Evolutionary conservation across 2,113 vertebrate genomes (phyloP).

Genomic region (Oreotrochilus melanogaster): DNA sequence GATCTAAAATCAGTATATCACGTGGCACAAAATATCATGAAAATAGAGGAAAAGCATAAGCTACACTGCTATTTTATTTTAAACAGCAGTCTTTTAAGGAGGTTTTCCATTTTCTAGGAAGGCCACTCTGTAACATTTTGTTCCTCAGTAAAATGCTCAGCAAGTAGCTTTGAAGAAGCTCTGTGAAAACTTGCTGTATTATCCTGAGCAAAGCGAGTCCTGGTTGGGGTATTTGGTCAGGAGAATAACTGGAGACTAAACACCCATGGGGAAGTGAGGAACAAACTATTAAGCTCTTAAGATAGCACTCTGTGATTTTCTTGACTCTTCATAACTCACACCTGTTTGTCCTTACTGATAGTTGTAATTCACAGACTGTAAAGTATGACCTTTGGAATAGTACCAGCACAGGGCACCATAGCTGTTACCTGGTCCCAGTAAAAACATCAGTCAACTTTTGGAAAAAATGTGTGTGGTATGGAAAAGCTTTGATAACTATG

Average conservation of each 20-base stretch:
- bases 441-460: neutral
- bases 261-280: neutral
- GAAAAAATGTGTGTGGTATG: neutral
- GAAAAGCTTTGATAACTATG: neutral
- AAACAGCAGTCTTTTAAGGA: neutral
- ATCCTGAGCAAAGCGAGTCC: neutral
- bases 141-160: neutral
- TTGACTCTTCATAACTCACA: neutral
- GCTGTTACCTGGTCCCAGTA: neutral
- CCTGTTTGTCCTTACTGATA: neutral
- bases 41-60: slow-evolving; percentile 9
- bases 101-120: neutral
- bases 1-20: neutral
- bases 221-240: neutral
- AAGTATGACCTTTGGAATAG: neutral
- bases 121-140: neutral
- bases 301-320: neutral
- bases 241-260: neutral
- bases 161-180: neutral
- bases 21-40: neutral
- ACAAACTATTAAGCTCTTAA: neutral
- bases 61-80: slow-evolving; percentile 18
- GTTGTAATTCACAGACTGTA: neutral
- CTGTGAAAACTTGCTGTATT: neutral
- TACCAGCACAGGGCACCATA: neutral